Evolutionary conservation across 2,888 invertebrate species (phyloP).

Genomic region (Diarsia brunnea): DNA sequence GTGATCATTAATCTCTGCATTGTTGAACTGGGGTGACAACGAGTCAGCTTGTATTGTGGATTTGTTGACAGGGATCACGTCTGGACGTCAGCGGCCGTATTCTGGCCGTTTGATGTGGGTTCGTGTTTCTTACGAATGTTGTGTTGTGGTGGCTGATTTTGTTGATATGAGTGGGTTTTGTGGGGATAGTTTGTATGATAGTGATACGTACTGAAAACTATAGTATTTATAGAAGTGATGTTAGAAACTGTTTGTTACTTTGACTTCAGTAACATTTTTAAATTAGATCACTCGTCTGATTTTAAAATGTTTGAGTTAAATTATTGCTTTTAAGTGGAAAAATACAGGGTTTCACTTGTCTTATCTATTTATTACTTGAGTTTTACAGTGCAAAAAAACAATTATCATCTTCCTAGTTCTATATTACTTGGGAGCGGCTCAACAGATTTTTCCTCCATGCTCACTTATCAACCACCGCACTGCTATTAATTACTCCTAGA

Average conservation of each 20-base stretch:
- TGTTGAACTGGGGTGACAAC: slow-evolving; percentile 86
- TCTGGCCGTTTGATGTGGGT: slow-evolving; percentile 68
- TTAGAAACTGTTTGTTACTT: not conserved
- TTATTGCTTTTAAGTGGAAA: no score
- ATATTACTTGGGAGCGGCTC: not conserved
- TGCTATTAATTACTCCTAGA: not conserved
- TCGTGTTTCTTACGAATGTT: slow-evolving; percentile 42
- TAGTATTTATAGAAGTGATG: not conserved
- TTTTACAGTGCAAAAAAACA: not conserved
- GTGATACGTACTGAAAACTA: not conserved
- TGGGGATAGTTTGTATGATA: not conserved
- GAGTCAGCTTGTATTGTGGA: slow-evolving; percentile 88
- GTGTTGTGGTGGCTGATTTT: slow-evolving; percentile 19
- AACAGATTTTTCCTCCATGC: not conserved
- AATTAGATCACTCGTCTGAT: not conserved
- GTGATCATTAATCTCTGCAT: slow-evolving; percentile 87
- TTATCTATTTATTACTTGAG: no score
- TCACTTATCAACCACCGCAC: not conserved
- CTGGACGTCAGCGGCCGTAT: slow-evolving; percentile 80
- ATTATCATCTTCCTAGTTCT: not conserved
- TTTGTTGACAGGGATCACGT: slow-evolving; percentile 89
- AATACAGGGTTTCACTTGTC: no score
- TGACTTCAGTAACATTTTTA: not conserved
- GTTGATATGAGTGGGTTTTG: slow-evolving; percentile 17
- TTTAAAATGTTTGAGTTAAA: no score